phyloP scores from a whole-genome alignment of 2,113 vertebrate genomes.

The Deroptyus accipitrinus region DNA sequence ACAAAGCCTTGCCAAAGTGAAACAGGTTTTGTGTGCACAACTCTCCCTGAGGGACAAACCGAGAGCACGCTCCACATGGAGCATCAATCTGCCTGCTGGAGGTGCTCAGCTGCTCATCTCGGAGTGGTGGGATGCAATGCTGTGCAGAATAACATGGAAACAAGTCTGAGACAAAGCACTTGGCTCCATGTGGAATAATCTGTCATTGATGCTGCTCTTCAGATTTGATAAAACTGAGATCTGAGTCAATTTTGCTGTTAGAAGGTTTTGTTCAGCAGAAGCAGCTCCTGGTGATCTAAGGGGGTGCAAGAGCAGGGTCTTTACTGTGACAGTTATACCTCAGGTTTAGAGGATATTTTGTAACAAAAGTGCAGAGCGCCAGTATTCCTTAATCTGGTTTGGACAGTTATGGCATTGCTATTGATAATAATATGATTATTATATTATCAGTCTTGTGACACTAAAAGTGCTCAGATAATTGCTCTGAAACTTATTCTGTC shows the following conservation, averaged over 20 bases:
- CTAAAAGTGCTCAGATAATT: not conserved
- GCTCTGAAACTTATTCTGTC: not conserved
- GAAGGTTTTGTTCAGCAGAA: not conserved
- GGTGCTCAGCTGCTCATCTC: not conserved
- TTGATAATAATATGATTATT: not conserved
- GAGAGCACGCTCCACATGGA: not conserved
- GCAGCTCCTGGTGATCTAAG: not conserved
- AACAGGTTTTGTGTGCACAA: not conserved
- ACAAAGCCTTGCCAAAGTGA: not conserved
- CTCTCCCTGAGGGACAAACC: not conserved
- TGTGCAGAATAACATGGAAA: not conserved
- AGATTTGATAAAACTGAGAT: not conserved
- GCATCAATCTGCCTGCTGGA: not conserved
- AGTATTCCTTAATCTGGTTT: not conserved
- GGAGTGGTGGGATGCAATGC: not conserved
- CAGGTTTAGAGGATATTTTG: not conserved
- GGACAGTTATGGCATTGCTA: not conserved
- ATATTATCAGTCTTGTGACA: not conserved
- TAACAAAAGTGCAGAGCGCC: not conserved
- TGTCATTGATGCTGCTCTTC: not conserved
- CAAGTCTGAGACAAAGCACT: not conserved
- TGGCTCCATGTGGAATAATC: not conserved
- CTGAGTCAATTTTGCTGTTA: not conserved
- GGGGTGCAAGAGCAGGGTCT: not conserved
- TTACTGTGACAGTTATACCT: not conserved